phyloP scores from a whole-genome alignment of 2,888 invertebrate genomes.

The Cylindroiulus punctatus region DNA sequence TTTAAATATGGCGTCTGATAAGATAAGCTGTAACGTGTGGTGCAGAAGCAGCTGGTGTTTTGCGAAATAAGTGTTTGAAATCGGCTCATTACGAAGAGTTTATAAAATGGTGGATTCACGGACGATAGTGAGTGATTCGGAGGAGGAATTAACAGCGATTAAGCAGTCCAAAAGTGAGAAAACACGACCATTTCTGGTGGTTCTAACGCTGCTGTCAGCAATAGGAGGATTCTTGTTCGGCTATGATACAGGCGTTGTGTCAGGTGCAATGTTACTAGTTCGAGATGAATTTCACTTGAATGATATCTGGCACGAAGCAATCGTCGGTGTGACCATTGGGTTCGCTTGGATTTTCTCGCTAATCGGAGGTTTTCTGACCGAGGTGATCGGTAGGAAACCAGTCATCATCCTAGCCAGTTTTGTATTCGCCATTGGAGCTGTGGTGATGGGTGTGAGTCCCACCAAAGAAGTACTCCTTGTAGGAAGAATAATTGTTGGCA shows the following conservation, averaged over 20 bases:
- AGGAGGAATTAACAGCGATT: conserved; percentile 40
- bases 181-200: conserved; percentile 61
- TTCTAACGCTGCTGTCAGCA: conserved; percentile 67
- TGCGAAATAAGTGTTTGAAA: background rate
- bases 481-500: conserved; percentile 68
- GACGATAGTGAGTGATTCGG: conserved; percentile 52
- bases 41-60: background rate
- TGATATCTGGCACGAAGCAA: conserved; percentile 68
- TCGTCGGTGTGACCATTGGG: conserved; percentile 68
- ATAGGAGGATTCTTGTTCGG: conserved; percentile 71
- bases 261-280: conserved; percentile 68
- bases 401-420: conserved; percentile 69
- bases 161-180: background rate
- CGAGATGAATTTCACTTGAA: conserved; percentile 66
- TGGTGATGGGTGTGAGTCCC: conserved; percentile 66
- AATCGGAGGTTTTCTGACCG: conserved; percentile 67
- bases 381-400: conserved; percentile 68
- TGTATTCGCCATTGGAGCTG: conserved; percentile 68
- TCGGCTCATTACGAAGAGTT: background rate
- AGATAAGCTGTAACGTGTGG: conserved; percentile 12
- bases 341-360: conserved; percentile 67
- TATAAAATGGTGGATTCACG: conserved; percentile 35
- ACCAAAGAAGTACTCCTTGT: conserved; percentile 65
- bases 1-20: conserved; percentile 29
- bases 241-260: conserved; percentile 72